Conservation (phyloP, 2,797 vertebrate species). For the Champsocephalus esox region DNA sequence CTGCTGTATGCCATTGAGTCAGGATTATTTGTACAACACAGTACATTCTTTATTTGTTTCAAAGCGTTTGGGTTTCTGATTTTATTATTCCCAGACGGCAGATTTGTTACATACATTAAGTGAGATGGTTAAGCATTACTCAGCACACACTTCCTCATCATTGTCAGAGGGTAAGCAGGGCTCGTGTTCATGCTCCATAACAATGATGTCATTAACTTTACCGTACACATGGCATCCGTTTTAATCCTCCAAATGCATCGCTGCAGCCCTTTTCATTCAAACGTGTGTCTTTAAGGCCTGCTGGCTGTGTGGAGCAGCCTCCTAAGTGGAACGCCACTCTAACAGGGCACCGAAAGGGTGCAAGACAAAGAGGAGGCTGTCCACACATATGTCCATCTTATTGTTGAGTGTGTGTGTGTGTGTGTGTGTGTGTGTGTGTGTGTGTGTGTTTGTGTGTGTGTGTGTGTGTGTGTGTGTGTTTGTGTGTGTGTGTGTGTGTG, state of each 20-base stretch:
- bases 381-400: too few relatives aligned
- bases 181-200: neutral
- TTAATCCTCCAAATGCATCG: constrained; percentile 2
- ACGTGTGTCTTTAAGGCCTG: constrained; percentile 26
- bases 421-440: too few relatives aligned
- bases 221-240: neutral
- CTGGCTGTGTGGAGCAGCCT: constrained; percentile 35
- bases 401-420: too few relatives aligned
- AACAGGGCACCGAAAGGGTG: neutral
- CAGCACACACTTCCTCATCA: neutral
- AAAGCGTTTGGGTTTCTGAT: neutral
- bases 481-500: neutral
- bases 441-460: too few relatives aligned
- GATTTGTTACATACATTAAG: constrained; percentile 19
- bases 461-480: constrained; percentile 1
- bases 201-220: neutral
- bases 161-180: constrained; percentile 2
- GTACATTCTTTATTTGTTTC: constrained; percentile 38
- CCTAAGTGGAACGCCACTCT: constrained; percentile 33
- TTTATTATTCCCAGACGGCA: constrained; percentile 1
- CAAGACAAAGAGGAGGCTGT: neutral
- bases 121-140: constrained; percentile 13
- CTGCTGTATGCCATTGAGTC: neutral
- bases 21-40: constrained; percentile 4
- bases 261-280: constrained; percentile 24